A percentile compares a stretch with the other conserved stretches of the same genome.
Evolutionary conservation across 1,140 invertebrate species (phyloP).

Genomic region (Nilaparvata lugens): DNA sequence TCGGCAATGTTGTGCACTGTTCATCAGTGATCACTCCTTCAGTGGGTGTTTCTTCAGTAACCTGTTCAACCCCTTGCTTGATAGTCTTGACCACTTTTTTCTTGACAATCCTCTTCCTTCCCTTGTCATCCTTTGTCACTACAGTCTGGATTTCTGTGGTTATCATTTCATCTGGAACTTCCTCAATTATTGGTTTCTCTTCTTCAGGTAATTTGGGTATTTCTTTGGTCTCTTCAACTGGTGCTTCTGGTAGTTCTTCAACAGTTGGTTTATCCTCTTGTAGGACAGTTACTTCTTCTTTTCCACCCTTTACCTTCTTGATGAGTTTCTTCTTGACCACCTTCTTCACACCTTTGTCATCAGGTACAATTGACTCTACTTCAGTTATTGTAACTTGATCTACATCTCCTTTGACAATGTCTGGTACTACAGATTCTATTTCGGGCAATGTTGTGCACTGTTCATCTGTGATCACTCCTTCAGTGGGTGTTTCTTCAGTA

Average conservation of each 20-base stretch:
- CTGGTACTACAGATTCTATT: no score
- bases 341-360: slow-evolving; percentile 20
- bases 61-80: slow-evolving; percentile 27
- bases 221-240: slow-evolving; percentile 5
- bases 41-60: slow-evolving; percentile 17
- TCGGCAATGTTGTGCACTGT: slow-evolving; percentile 16
- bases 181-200: slow-evolving; percentile 12
- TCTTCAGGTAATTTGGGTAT: slow-evolving; percentile 20
- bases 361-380: slow-evolving; percentile 9
- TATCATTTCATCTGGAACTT: slow-evolving; percentile 29
- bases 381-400: slow-evolving; percentile 26
- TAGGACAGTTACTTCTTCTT: slow-evolving; percentile 28
- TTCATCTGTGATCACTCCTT: no score
- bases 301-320: slow-evolving; percentile 20
- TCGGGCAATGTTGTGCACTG: no score
- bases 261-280: slow-evolving; percentile 12
- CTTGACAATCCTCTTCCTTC: slow-evolving; percentile 26
- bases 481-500: no score
- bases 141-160: slow-evolving; percentile 28
- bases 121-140: slow-evolving; percentile 5
- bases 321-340: slow-evolving; percentile 29
- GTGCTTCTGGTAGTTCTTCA: slow-evolving; percentile 10
- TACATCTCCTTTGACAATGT: no score
- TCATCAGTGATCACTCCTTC: slow-evolving; percentile 15
- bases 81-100: slow-evolving; percentile 25